Percentiles rank a stretch among this genome's conserved stretches.
phyloP scores from a whole-genome alignment of 2,797 vertebrate genomes.

The Apodemus agrarius region DNA sequence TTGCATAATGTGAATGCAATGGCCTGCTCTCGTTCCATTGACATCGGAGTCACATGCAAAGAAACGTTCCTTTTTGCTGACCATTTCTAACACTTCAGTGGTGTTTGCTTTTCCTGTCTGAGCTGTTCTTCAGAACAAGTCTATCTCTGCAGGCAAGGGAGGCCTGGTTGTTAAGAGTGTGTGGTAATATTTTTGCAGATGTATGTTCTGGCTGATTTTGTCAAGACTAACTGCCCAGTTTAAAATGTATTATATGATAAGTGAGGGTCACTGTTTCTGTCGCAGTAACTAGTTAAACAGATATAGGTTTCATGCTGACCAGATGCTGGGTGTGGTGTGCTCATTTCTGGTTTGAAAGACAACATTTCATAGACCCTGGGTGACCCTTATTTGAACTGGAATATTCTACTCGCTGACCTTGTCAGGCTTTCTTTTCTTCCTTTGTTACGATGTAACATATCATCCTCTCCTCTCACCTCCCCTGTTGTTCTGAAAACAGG shows the following conservation, averaged over 20 bases:
- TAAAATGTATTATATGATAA: slow-evolving; percentile 14
- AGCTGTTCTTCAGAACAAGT: background rate
- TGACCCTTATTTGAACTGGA: slow-evolving; percentile 73
- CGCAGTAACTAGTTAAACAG: background rate
- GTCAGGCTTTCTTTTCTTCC: slow-evolving; percentile 35
- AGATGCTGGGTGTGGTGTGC: background rate
- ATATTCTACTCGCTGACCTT: slow-evolving; percentile 12
- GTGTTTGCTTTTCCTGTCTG: slow-evolving; percentile 21
- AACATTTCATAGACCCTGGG: background rate
- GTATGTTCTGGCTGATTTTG: background rate
- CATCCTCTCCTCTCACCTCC: background rate
- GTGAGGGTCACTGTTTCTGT: slow-evolving; percentile 25
- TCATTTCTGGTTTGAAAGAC: slow-evolving; percentile 46
- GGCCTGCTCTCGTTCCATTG: background rate
- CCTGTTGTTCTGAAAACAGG: slow-evolving; percentile 39
- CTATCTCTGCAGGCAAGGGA: background rate
- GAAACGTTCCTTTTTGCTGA: background rate
- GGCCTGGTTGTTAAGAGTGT: background rate
- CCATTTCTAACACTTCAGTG: background rate
- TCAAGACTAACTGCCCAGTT: slow-evolving; percentile 24
- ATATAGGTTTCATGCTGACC: background rate
- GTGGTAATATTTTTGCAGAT: background rate
- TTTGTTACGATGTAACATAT: slow-evolving; percentile 66
- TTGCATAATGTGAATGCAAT: background rate
- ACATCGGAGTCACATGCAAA: background rate